Evolutionary conservation across 2,888 invertebrate species (phyloP).

Genomic region (Nudaria mundana): DNA sequence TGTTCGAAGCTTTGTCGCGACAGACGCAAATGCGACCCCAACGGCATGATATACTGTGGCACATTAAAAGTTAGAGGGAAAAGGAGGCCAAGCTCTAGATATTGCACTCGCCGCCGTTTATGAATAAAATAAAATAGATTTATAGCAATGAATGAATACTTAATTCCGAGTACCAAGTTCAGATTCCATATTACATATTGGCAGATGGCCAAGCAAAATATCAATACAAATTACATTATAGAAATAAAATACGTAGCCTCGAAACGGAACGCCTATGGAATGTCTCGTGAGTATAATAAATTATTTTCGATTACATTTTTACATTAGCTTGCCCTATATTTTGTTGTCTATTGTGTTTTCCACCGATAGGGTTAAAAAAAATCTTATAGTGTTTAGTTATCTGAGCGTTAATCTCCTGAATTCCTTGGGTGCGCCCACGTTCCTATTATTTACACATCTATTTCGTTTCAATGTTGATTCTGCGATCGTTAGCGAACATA

Average conservation of each 20-base stretch:
- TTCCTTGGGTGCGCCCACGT: too few species aligned
- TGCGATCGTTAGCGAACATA: too few species aligned
- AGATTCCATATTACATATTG: slow-evolving; percentile 58
- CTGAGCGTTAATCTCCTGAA: too few species aligned
- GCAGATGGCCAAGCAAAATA: slow-evolving; percentile 59
- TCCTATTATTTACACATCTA: too few species aligned
- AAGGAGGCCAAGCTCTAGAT: slow-evolving; percentile 40
- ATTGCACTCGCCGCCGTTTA: slow-evolving; percentile 36
- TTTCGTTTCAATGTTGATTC: too few species aligned
- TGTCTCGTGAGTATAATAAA: slow-evolving; percentile 19
- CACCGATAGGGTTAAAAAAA: too few species aligned
- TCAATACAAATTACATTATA: slow-evolving; percentile 57
- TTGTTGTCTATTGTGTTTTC: slow-evolving; percentile 8
- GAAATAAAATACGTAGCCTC: slow-evolving; percentile 36
- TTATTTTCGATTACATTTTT: slow-evolving; percentile 17
- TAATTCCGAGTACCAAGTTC: slow-evolving; percentile 59
- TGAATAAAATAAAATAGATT: slow-evolving; percentile 67
- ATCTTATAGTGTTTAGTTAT: too few species aligned
- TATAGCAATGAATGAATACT: slow-evolving; percentile 66
- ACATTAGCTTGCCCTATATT: slow-evolving; percentile 1
- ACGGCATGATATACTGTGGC: slow-evolving; percentile 15
- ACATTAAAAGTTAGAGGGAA: slow-evolving; percentile 32
- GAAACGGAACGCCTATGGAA: slow-evolving; percentile 23
- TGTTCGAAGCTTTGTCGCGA: slow-evolving; percentile 15
- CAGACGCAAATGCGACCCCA: slow-evolving; percentile 14